Evolutionary conservation across 2,113 vertebrate species (phyloP).

Genomic region (Anolis carolinensis): DNA sequence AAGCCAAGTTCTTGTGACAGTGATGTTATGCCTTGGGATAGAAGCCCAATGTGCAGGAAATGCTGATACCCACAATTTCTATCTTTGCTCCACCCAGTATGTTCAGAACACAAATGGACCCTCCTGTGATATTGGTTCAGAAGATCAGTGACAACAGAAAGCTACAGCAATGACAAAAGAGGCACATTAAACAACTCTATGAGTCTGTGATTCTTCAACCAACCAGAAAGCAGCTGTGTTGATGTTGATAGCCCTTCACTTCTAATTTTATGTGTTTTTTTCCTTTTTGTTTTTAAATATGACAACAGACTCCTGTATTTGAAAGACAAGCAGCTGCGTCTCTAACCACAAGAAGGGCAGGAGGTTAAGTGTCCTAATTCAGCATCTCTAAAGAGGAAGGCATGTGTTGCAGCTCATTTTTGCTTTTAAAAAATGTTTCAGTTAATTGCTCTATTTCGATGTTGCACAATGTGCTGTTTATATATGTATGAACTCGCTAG

Average conservation of each 20-base stretch:
- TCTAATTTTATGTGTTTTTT: not conserved
- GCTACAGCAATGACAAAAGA: not conserved
- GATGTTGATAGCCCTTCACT: not conserved
- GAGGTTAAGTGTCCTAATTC: constrained; percentile 12
- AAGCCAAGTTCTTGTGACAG: constrained; percentile 5
- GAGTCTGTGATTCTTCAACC: not conserved
- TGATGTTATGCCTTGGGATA: not conserved
- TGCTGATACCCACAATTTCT: not conserved
- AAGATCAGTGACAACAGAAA: no score
- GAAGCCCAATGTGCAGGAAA: constrained; percentile 13
- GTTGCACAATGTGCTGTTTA: constrained; percentile 14
- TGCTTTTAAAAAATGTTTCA: not conserved
- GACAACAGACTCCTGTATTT: not conserved
- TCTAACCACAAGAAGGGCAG: constrained; percentile 9
- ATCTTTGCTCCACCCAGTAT: not conserved
- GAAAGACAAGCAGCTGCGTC: constrained; percentile 28
- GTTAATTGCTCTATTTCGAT: not conserved
- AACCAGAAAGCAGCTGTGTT: not conserved
- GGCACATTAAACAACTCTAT: not conserved
- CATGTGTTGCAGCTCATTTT: constrained; percentile 10
- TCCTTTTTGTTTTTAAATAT: not conserved
- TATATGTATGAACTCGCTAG: not conserved
- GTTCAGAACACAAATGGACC: constrained; percentile 2
- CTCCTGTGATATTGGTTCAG: not conserved
- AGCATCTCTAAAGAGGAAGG: constrained; percentile 18